phyloP scores from a whole-genome alignment of 92 coral and sea anemone genomes.

The Umimayanthus kanabou region DNA sequence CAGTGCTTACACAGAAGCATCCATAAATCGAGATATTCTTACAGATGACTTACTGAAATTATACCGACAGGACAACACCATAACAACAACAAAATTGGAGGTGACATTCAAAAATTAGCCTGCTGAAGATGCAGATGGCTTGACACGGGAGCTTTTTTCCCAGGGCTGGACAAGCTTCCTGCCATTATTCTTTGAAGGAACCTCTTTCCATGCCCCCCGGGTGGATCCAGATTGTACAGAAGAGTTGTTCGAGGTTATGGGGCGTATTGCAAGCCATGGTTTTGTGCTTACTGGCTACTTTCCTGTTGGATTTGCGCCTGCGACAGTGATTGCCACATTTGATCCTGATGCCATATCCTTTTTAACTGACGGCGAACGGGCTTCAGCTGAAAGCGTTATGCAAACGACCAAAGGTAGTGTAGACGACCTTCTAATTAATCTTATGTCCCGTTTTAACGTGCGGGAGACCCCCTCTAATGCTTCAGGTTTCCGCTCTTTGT shows the following conservation, averaged over 20 bases:
- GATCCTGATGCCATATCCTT: slow-evolving; percentile 29
- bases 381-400: slow-evolving; percentile 47
- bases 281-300: slow-evolving; percentile 48
- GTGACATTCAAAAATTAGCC: slow-evolving; percentile 39
- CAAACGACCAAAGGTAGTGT: slow-evolving; percentile 41
- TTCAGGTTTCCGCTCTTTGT: slow-evolving; percentile 40
- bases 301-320: slow-evolving; percentile 44
- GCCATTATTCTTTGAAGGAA: slow-evolving; percentile 52
- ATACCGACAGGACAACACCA: slow-evolving; percentile 10
- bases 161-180: slow-evolving; percentile 48
- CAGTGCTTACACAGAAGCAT: slow-evolving; percentile 12
- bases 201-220: slow-evolving; percentile 42
- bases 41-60: slow-evolving; percentile 22
- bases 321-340: slow-evolving; percentile 43
- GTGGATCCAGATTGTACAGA: slow-evolving; percentile 50
- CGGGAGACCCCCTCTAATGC: slow-evolving; percentile 31
- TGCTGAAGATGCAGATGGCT: slow-evolving; percentile 53
- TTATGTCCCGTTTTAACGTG: slow-evolving; percentile 47
- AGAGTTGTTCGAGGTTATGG: slow-evolving; percentile 46
- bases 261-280: slow-evolving; percentile 54
- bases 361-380: slow-evolving; percentile 40
- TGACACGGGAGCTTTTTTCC: slow-evolving; percentile 35
- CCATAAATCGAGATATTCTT: slow-evolving; percentile 32
- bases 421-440: slow-evolving; percentile 41
- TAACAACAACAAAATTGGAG: slow-evolving; percentile 32